Conservation (phyloP, 2,797 vertebrate species). For the Synaphobranchus kaupii region DNA sequence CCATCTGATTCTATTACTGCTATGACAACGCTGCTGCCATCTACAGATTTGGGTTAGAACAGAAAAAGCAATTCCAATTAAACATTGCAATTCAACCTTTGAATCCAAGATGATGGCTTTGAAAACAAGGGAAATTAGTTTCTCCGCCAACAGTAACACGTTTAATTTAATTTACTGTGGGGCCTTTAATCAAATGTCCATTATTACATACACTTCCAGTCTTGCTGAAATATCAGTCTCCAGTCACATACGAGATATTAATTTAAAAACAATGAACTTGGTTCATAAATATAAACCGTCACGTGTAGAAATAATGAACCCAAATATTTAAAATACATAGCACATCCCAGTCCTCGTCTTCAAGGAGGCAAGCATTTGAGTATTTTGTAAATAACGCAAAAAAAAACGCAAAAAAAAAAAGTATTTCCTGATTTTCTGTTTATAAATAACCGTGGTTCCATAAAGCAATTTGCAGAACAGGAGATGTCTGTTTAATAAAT, state of each 20-base stretch:
- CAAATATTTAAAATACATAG: background rate
- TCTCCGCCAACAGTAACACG: background rate
- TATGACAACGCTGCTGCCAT: background rate
- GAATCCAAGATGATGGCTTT: background rate
- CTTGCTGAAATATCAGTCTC: background rate
- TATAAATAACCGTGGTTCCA: background rate
- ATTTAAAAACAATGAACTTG: background rate
- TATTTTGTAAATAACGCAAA: background rate
- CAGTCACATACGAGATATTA: background rate
- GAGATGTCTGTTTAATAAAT: background rate
- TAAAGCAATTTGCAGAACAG: background rate
- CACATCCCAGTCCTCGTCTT: background rate
- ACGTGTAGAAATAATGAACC: background rate
- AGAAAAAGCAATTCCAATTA: background rate
- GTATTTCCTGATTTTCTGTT: background rate
- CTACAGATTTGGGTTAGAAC: background rate
- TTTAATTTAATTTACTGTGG: background rate
- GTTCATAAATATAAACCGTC: background rate
- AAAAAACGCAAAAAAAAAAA: background rate
- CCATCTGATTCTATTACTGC: conserved; percentile 14
- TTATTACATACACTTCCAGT: background rate
- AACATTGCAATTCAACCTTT: background rate
- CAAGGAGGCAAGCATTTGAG: background rate
- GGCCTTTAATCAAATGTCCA: background rate
- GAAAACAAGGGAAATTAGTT: conserved; percentile 1